These are phyloP conservation scores for Oreochromis niloticus DNA, from an alignment of 2,113 vertebrate genomes.

Conservation along the genomic window DNA sequence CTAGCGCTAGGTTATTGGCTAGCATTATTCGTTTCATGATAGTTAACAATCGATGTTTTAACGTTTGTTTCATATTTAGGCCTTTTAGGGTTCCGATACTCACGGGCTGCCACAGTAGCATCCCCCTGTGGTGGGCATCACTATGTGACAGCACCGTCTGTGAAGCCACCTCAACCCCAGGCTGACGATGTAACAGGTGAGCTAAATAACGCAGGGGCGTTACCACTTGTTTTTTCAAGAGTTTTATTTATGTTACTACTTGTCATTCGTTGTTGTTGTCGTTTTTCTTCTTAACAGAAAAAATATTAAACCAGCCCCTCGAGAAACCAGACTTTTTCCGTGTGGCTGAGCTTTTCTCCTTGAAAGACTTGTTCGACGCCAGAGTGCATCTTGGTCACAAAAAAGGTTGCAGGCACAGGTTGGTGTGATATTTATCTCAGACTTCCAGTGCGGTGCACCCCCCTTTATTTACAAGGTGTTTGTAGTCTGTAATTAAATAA, in stretches of 20 bases:
- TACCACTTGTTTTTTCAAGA: neutral
- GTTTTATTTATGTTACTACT: neutral
- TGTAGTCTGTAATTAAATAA: neutral
- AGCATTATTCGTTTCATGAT: neutral
- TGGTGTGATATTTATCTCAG: neutral
- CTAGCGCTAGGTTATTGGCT: neutral
- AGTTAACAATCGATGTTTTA: neutral
- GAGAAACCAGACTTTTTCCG: slow-evolving; percentile 83
- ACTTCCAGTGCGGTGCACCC: too few relatives aligned
- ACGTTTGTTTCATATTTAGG: slow-evolving; percentile 22
- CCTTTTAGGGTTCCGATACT: slow-evolving; percentile 30
- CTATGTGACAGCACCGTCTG: slow-evolving; percentile 32
- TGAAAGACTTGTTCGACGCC: slow-evolving; percentile 86
- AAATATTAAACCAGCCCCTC: slow-evolving; percentile 71
- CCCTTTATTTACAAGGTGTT: neutral
- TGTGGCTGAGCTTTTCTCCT: slow-evolving; percentile 82
- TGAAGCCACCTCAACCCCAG: neutral
- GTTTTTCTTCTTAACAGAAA: slow-evolving; percentile 4
- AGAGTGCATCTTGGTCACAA: slow-evolving; percentile 94
- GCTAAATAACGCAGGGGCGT: neutral
- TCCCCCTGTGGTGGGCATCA: neutral
- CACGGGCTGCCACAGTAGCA: neutral
- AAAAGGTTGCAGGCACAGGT: slow-evolving; percentile 89
- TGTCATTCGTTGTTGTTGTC: neutral
- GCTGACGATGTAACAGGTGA: slow-evolving; percentile 34